These are phyloP conservation scores for Australoheros facetus DNA, from an alignment of 2,797 vertebrate species.

Conservation along the genomic window DNA sequence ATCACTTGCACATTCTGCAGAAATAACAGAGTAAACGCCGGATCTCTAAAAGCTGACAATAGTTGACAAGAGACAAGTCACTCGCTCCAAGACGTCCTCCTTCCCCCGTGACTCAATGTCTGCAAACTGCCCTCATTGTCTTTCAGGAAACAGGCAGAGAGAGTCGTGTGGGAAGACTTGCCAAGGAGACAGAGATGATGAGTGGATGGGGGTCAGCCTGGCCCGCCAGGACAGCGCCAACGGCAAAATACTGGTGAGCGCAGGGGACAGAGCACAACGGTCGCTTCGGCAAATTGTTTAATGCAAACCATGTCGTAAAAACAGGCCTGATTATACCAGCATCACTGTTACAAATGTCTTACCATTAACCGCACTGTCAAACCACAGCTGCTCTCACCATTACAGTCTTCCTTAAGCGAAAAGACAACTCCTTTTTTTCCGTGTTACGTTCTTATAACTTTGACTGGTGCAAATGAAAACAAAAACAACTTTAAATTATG, in stretches of 20 bases:
- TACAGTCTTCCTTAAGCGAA: conserved; percentile 18
- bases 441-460: conserved; percentile 27
- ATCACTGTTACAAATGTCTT: conserved; percentile 70
- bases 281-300: conserved; percentile 40
- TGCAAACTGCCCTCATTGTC: conserved; percentile 62
- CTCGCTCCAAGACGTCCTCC: conserved; percentile 39
- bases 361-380: conserved; percentile 59
- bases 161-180: conserved; percentile 94
- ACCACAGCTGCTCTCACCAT: conserved; percentile 66
- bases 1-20: conserved; percentile 12
- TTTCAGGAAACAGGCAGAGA: conserved; percentile 88
- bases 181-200: conserved; percentile 90
- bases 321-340: conserved; percentile 45
- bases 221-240: conserved; percentile 88
- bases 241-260: conserved; percentile 92
- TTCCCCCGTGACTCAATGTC: conserved; percentile 48
- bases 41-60: conserved; percentile 24
- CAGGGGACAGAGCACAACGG: neutral
- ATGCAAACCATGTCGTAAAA: conserved; percentile 61
- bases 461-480: conserved; percentile 4
- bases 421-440: conserved; percentile 15
- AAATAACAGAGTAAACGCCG: conserved; percentile 8
- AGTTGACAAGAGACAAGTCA: conserved; percentile 1
- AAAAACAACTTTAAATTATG: neutral
- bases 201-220: conserved; percentile 99